Evolutionary conservation across 1,140 invertebrate species (phyloP).

Genomic region (Procambarus clarkii): DNA sequence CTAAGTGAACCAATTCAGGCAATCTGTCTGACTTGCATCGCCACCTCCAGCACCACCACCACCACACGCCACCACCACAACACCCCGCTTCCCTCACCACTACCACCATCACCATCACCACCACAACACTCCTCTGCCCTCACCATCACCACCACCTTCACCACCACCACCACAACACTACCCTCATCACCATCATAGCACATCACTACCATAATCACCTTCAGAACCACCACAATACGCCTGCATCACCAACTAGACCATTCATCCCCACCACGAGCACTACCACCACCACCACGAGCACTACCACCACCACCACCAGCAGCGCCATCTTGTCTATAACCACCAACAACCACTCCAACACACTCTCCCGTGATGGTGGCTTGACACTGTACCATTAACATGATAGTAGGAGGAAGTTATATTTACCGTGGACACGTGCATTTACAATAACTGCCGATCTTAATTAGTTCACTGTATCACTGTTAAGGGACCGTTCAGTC

Average conservation of each 20-base stretch:
- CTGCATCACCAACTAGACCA: neutral
- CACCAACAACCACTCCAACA: too few relatives aligned
- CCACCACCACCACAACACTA: neutral
- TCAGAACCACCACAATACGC: too few relatives aligned
- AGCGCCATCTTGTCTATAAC: too few relatives aligned
- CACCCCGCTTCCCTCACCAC: neutral
- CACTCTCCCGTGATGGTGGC: too few relatives aligned
- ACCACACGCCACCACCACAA: neutral
- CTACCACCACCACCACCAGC: neutral
- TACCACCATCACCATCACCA: conserved; percentile 19
- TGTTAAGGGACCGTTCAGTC: neutral
- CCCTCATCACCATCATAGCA: neutral
- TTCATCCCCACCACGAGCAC: neutral
- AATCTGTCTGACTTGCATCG: conserved; percentile 50
- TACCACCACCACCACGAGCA: neutral
- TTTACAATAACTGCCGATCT: too few relatives aligned
- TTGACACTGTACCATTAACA: too few relatives aligned
- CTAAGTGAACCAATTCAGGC: conserved; percentile 59
- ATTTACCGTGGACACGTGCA: too few relatives aligned
- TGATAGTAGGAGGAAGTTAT: too few relatives aligned
- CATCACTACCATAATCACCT: neutral
- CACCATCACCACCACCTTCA: neutral
- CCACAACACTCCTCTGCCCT: conserved; percentile 12
- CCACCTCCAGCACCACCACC: conserved; percentile 35
- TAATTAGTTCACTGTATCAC: neutral